Percentiles rank a stretch among this genome's conserved stretches.
phyloP scores from a whole-genome alignment of 2,888 invertebrate genomes.

The Elmis aenea region DNA sequence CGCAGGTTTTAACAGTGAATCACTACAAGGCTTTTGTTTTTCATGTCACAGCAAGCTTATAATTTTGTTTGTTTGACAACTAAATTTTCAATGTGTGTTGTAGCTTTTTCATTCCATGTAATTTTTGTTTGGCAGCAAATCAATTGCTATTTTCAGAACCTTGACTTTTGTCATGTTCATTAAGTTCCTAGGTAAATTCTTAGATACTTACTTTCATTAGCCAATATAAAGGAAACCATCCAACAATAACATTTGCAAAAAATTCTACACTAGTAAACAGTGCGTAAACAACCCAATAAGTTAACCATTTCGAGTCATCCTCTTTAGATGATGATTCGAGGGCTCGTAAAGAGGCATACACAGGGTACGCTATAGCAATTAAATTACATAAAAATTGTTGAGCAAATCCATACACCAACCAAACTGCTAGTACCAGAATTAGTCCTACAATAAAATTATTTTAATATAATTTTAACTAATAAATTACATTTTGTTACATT shows the following conservation, averaged over 20 bases:
- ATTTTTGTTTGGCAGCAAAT: too few species aligned
- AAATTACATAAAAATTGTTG: conserved; percentile 89
- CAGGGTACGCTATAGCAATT: conserved; percentile 89
- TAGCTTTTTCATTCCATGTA: too few species aligned
- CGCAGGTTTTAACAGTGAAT: too few species aligned
- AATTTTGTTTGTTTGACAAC: too few species aligned
- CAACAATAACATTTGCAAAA: conserved; percentile 77
- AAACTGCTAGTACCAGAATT: conserved; percentile 78
- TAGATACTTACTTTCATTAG: conserved; percentile 69
- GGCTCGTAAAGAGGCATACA: conserved; percentile 79
- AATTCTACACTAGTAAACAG: conserved; percentile 82
- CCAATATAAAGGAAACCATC: conserved; percentile 89
- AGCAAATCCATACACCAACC: conserved; percentile 93
- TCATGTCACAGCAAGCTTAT: too few species aligned
- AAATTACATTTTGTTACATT: conserved; percentile 35
- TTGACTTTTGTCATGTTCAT: too few species aligned
- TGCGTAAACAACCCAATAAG: conserved; percentile 93
- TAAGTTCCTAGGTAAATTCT: too few species aligned
- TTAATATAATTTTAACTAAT: neutral
- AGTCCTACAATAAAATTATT: too few species aligned
- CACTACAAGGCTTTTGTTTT: too few species aligned
- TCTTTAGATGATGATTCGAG: conserved; percentile 66
- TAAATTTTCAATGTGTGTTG: too few species aligned
- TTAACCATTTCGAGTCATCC: conserved; percentile 92
- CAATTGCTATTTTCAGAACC: too few species aligned